Percentiles rank a stretch among this genome's conserved stretches.
These are phyloP conservation scores for Ladona fulva DNA, from an alignment of 1,140 invertebrate genomes.

Conservation along the genomic window DNA sequence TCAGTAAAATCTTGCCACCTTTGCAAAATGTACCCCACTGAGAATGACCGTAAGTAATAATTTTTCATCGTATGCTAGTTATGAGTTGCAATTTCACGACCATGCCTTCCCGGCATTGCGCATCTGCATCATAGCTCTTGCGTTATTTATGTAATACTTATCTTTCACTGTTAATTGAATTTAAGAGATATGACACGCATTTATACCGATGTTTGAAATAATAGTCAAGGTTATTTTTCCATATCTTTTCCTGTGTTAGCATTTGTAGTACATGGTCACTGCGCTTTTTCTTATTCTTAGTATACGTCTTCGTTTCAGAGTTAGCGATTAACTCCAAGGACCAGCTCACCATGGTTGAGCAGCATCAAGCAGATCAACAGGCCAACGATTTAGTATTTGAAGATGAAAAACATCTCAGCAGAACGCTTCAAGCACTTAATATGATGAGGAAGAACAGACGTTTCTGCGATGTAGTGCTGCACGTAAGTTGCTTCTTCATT, in stretches of 20 bases:
- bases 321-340: not conserved
- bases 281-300: not conserved
- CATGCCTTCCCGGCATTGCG: not conserved
- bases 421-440: slow-evolving; percentile 54
- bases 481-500: slow-evolving; percentile 46
- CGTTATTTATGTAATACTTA: not conserved
- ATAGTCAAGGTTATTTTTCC: not conserved
- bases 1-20: not conserved
- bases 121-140: not conserved
- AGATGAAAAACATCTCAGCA: slow-evolving; percentile 43
- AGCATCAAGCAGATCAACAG: not conserved
- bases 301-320: not conserved
- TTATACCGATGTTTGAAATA: not conserved
- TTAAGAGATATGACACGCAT: not conserved
- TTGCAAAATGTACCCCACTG: slow-evolving; percentile 8
- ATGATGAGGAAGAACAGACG: slow-evolving; percentile 65
- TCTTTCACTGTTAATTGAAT: not conserved
- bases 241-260: not conserved
- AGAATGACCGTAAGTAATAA: not conserved
- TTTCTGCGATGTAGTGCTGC: slow-evolving; percentile 70
- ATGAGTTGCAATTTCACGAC: not conserved
- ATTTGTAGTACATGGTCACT: not conserved
- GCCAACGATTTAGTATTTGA: slow-evolving; percentile 31
- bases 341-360: slow-evolving; percentile 15
- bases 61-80: not conserved